These are phyloP conservation scores for Eira barbara DNA, from an alignment of 2,113 vertebrate species.

Conservation along the genomic window DNA sequence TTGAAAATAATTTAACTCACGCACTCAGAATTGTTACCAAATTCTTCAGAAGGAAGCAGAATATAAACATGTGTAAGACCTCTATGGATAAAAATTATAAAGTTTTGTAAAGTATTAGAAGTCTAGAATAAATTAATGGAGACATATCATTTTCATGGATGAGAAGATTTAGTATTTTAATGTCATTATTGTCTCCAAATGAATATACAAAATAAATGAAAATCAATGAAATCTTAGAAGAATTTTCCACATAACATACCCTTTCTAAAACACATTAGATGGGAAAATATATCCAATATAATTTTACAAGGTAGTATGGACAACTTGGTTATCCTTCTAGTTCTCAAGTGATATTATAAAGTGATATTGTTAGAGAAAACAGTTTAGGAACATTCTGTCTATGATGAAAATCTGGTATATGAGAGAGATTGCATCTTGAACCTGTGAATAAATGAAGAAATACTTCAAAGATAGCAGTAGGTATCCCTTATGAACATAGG, in stretches of 20 bases:
- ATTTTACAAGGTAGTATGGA: background rate
- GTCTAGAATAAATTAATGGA: background rate
- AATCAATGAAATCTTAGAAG: background rate
- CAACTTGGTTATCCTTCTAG: background rate
- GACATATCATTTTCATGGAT: background rate
- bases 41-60: background rate
- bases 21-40: background rate
- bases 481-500: background rate
- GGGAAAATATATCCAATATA: background rate
- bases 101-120: background rate
- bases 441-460: background rate
- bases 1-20: background rate
- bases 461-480: background rate
- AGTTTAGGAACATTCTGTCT: background rate
- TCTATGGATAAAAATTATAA: background rate
- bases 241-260: background rate
- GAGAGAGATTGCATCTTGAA: background rate
- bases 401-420: background rate
- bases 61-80: background rate
- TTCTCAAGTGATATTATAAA: background rate
- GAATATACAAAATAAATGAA: background rate
- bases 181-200: background rate
- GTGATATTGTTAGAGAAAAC: background rate
- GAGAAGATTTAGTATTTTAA: background rate
- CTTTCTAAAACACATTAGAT: background rate